These are phyloP conservation scores for Torymus tubicola DNA, from an alignment of 2,888 invertebrate genomes.

Conservation along the genomic window DNA sequence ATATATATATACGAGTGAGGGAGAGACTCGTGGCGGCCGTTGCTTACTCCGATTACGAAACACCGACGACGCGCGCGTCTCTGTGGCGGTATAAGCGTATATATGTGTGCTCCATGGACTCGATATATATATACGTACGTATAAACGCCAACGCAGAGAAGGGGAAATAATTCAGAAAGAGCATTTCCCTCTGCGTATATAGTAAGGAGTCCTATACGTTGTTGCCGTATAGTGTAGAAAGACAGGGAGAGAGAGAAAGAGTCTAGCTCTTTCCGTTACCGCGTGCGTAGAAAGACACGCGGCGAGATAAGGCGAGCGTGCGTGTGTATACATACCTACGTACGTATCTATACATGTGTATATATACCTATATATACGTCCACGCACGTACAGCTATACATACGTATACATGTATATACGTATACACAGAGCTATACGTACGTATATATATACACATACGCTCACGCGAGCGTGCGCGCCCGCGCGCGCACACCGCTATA, in stretches of 20 bases:
- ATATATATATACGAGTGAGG: too few relatives aligned
- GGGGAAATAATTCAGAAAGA: conserved; percentile 38
- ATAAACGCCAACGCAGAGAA: neutral
- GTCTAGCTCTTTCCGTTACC: neutral
- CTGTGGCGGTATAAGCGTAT: conserved; percentile 1
- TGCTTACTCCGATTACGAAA: conserved; percentile 44
- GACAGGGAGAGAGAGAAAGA: conserved; percentile 1
- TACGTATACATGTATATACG: neutral
- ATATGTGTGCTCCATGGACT: too few relatives aligned
- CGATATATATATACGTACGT: neutral
- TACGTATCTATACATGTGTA: neutral
- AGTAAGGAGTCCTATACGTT: neutral
- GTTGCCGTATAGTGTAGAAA: neutral
- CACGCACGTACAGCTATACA: neutral
- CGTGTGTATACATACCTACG: neutral
- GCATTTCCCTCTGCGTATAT: conserved; percentile 13
- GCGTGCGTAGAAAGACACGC: neutral
- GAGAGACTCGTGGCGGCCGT: too few relatives aligned
- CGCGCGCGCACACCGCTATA: conserved; percentile 10
- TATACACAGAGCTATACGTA: neutral
- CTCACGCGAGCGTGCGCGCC: conserved; percentile 23
- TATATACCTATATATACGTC: too few relatives aligned
- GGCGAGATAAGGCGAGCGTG: conserved; percentile 3
- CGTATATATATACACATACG: neutral
- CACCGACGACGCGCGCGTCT: neutral